Evolutionary conservation across 1,140 invertebrate genomes (phyloP).

Genomic region (Caenorhabditis tropicalis): DNA sequence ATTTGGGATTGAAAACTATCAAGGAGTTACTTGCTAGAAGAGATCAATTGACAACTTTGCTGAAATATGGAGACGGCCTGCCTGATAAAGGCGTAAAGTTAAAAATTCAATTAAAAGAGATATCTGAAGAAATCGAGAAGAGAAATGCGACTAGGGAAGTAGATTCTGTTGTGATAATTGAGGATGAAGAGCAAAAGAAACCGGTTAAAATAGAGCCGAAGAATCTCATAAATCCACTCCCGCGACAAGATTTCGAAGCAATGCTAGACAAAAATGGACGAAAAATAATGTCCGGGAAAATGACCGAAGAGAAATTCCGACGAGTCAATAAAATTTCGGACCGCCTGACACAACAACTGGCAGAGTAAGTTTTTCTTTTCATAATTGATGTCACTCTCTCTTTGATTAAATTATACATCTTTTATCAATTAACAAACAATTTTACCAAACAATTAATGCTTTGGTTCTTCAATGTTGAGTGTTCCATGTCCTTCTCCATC

Average conservation of each 20-base stretch:
- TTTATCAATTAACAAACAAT: not conserved
- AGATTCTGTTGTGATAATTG: not conserved
- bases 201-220: not conserved
- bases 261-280: slow-evolving; percentile 1
- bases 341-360: not conserved
- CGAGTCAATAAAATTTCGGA: not conserved
- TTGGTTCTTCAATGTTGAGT: not conserved
- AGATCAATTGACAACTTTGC: not conserved
- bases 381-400: not conserved
- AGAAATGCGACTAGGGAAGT: not conserved
- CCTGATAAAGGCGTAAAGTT: not conserved
- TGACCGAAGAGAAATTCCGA: not conserved
- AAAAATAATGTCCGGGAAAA: not conserved
- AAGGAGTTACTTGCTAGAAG: not conserved
- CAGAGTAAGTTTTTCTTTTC: not conserved
- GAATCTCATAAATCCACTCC: not conserved
- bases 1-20: not conserved
- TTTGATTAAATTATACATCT: not conserved
- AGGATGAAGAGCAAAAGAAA: not conserved
- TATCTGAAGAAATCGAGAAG: not conserved
- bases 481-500: not conserved
- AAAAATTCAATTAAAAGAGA: not conserved
- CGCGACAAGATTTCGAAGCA: not conserved
- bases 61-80: not conserved
- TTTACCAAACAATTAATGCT: not conserved